Conservation (phyloP, 2,797 vertebrate species). For the Manis crassicaudata region DNA sequence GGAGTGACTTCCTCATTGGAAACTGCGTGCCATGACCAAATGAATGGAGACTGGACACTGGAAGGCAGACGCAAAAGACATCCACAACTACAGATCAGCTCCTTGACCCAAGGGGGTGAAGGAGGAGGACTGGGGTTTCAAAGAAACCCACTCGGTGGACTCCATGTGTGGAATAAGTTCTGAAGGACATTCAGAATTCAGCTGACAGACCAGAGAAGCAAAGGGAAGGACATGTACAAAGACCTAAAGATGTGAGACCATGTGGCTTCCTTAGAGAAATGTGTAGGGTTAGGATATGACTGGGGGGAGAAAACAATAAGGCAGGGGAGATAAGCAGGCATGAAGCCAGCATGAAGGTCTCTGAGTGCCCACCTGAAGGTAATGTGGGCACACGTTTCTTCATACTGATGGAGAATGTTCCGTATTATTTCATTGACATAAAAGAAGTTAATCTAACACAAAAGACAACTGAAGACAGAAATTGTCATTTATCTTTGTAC, state of each 20-base stretch:
- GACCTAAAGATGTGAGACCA: neutral
- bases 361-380: neutral
- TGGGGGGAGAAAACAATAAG: neutral
- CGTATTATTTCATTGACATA: neutral
- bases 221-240: neutral
- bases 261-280: neutral
- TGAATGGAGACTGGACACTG: neutral
- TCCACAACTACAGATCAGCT: neutral
- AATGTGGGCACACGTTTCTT: neutral
- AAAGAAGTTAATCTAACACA: neutral
- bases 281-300: neutral
- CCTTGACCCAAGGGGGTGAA: neutral
- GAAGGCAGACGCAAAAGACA: neutral
- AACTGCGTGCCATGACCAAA: neutral
- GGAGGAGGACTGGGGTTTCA: neutral
- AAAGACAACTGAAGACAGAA: neutral
- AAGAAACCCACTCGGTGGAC: neutral
- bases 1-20: neutral
- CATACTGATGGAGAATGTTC: neutral
- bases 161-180: neutral
- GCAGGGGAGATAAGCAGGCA: neutral
- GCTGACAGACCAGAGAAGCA: neutral
- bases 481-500: neutral
- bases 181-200: neutral
- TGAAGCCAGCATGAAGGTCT: neutral